These are phyloP conservation scores for Lophura swinhoii DNA, from an alignment of 2,797 vertebrate species.

Conservation along the genomic window DNA sequence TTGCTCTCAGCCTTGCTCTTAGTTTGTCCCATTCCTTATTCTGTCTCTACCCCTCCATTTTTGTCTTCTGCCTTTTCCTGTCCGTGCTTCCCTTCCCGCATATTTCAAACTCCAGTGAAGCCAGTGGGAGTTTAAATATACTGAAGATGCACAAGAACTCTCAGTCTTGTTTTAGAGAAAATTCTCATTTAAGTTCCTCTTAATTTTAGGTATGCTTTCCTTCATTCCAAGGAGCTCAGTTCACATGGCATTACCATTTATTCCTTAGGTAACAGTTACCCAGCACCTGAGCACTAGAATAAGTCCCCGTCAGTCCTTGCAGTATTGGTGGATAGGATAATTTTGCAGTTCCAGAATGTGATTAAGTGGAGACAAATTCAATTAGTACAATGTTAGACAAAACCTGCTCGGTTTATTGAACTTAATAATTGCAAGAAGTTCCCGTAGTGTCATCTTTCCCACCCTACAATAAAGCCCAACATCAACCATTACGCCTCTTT, in stretches of 20 bases:
- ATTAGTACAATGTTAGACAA: neutral
- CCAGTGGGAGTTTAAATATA: neutral
- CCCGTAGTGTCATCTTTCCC: neutral
- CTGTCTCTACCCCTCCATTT: neutral
- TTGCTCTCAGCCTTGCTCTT: neutral
- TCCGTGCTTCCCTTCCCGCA: rapidly evolving
- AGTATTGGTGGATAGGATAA: neutral
- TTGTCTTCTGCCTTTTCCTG: neutral
- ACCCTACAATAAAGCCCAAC: neutral
- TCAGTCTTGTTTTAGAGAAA: neutral
- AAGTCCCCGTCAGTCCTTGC: neutral
- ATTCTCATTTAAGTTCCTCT: neutral
- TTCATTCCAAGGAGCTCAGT: neutral
- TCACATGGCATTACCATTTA: neutral
- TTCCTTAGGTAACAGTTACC: neutral
- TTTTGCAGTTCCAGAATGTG: neutral
- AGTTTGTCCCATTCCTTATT: neutral
- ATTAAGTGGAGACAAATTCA: neutral
- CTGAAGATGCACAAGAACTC: neutral
- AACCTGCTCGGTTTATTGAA: no score
- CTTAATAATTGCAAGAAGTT: neutral
- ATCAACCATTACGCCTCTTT: neutral
- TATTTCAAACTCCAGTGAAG: neutral
- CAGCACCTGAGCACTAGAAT: neutral
- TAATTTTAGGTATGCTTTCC: neutral